These are phyloP conservation scores for Aricia agestis DNA, from an alignment of 1,140 invertebrate genomes.

Conservation along the genomic window DNA sequence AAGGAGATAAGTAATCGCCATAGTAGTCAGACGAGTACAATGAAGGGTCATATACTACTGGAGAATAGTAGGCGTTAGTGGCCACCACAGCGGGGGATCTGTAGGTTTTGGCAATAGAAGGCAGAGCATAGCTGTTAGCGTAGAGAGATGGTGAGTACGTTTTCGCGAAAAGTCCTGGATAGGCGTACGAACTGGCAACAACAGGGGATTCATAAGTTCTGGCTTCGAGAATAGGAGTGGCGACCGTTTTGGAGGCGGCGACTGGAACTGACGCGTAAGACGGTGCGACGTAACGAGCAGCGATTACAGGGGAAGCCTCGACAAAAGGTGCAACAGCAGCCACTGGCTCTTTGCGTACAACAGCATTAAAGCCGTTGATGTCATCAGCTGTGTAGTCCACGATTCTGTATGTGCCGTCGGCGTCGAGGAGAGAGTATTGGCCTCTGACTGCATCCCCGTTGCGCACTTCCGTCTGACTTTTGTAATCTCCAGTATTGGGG, in stretches of 20 bases:
- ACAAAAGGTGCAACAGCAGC: constrained; percentile 31
- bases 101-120: neutral
- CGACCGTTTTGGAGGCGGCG: neutral
- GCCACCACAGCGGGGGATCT: neutral
- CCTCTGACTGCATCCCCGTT: constrained; percentile 77
- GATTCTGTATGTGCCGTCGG: constrained; percentile 64
- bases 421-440: constrained; percentile 67
- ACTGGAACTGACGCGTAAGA: neutral
- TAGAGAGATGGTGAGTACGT: neutral
- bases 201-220: neutral
- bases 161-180: neutral
- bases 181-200: neutral
- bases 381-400: constrained; percentile 57
- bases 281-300: neutral
- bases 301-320: constrained; percentile 23
- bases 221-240: neutral
- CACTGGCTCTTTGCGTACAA: constrained; percentile 61
- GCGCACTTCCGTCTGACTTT: constrained; percentile 69
- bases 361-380: constrained; percentile 72
- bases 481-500: constrained; percentile 73
- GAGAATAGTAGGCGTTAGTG: neutral
- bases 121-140: neutral
- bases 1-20: neutral
- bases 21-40: neutral
- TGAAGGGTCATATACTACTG: neutral